A percentile compares a stretch with the other conserved stretches of the same genome.
These are phyloP conservation scores for Mastomys natalensis DNA, from an alignment of 2,113 vertebrate species.

Conservation along the genomic window DNA sequence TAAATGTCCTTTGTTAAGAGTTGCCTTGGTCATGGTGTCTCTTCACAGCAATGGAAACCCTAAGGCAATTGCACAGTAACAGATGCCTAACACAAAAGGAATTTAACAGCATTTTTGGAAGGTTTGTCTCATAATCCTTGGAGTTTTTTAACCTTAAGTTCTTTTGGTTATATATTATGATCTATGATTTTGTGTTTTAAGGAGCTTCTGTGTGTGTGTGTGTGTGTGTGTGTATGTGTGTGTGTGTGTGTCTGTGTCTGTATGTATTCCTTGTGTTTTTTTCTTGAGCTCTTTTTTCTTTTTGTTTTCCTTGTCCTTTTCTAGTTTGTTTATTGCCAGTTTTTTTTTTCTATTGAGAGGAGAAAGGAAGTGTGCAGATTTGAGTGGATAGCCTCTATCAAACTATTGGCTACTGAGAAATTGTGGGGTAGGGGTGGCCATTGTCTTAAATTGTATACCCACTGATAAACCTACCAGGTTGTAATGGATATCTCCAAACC, in stretches of 20 bases:
- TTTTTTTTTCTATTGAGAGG: neutral
- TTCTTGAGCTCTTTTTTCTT: neutral
- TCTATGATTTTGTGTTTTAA: neutral
- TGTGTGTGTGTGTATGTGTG: neutral
- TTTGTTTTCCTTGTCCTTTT: neutral
- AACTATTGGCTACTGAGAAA: neutral
- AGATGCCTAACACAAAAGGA: neutral
- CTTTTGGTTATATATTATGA: neutral
- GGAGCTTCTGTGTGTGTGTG: neutral
- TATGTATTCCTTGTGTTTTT: neutral
- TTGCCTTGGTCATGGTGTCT: no score
- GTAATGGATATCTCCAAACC: neutral
- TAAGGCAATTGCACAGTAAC: neutral
- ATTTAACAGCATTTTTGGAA: neutral
- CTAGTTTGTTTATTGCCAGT: neutral
- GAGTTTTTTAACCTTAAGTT: neutral
- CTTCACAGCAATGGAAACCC: no score
- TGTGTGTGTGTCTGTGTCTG: neutral
- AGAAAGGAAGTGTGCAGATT: neutral
- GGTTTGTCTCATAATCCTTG: neutral
- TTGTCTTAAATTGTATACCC: neutral
- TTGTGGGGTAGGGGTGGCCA: no score
- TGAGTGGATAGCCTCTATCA: no score
- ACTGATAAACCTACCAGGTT: neutral
- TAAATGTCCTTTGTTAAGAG: no score